A percentile compares a stretch with the other conserved stretches of the same genome.
These are phyloP conservation scores for Ptychadena robeensis DNA, from an alignment of 2,797 vertebrate genomes.

Conservation along the genomic window DNA sequence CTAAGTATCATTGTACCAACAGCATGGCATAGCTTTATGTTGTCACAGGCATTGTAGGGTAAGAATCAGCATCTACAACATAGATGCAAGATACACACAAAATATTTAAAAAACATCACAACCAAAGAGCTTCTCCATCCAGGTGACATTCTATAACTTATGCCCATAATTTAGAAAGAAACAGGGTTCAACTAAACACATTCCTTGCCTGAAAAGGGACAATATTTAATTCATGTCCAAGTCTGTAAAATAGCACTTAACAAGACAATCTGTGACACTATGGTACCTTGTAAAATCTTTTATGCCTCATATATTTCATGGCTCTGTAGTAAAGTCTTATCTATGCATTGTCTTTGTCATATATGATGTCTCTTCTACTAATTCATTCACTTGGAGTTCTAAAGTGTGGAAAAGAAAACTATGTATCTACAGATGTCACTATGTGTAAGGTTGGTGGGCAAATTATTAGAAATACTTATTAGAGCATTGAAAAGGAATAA, in stretches of 20 bases:
- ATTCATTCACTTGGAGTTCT: not conserved
- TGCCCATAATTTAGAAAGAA: not conserved
- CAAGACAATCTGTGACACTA: slow-evolving; percentile 56
- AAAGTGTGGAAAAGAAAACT: not conserved
- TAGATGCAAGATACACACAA: too few relatives aligned
- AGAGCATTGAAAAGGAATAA: too few relatives aligned
- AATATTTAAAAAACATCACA: too few relatives aligned
- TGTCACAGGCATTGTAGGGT: too few relatives aligned
- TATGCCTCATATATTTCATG: slow-evolving; percentile 47
- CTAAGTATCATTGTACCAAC: too few relatives aligned
- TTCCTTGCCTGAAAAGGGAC: slow-evolving; percentile 65
- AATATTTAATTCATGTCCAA: slow-evolving; percentile 66
- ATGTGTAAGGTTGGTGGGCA: not conserved
- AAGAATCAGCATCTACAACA: too few relatives aligned
- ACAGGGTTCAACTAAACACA: slow-evolving; percentile 13
- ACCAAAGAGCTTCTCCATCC: too few relatives aligned
- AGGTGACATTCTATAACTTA: slow-evolving; percentile 1
- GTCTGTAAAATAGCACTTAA: slow-evolving; percentile 67
- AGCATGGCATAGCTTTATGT: too few relatives aligned
- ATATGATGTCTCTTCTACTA: slow-evolving; percentile 25
- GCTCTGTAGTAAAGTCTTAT: slow-evolving; percentile 38
- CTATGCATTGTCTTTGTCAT: slow-evolving; percentile 9
- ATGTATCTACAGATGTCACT: not conserved
- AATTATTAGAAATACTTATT: too few relatives aligned
- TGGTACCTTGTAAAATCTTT: slow-evolving; percentile 49